Conservation (phyloP, 2,113 vertebrate genomes). For the Heptranchias perlo region DNA sequence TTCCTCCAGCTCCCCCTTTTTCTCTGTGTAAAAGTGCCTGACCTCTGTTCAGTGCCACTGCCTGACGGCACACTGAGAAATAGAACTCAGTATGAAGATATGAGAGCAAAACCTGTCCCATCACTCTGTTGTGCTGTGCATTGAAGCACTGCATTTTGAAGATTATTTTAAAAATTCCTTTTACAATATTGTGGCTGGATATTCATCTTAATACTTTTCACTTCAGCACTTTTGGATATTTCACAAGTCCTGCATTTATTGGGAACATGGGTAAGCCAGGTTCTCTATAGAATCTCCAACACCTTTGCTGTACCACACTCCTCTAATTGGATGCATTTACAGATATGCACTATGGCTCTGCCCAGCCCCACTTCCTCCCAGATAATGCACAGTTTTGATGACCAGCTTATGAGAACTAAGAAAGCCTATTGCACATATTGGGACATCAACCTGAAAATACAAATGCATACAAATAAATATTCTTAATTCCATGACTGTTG, state of each 20-base stretch:
- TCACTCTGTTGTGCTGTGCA: not conserved
- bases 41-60: not conserved
- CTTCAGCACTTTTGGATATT: not conserved
- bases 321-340: not conserved
- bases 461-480: not conserved
- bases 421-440: not conserved
- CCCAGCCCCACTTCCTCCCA: not conserved
- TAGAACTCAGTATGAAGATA: not conserved
- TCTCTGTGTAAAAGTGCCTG: not conserved
- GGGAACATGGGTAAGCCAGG: not conserved
- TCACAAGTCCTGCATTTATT: no score
- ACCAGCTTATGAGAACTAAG: not conserved
- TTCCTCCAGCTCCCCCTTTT: not conserved
- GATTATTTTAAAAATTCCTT: not conserved
- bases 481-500: not conserved
- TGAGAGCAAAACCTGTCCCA: not conserved
- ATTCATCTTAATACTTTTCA: not conserved
- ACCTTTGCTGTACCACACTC: not conserved
- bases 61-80: not conserved
- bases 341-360: not conserved
- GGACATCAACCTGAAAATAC: no score
- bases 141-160: not conserved
- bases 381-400: not conserved
- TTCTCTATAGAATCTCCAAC: not conserved
- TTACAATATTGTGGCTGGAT: not conserved